phyloP scores from a whole-genome alignment of 2,113 vertebrate genomes.

The Eudyptes chrysolophus region DNA sequence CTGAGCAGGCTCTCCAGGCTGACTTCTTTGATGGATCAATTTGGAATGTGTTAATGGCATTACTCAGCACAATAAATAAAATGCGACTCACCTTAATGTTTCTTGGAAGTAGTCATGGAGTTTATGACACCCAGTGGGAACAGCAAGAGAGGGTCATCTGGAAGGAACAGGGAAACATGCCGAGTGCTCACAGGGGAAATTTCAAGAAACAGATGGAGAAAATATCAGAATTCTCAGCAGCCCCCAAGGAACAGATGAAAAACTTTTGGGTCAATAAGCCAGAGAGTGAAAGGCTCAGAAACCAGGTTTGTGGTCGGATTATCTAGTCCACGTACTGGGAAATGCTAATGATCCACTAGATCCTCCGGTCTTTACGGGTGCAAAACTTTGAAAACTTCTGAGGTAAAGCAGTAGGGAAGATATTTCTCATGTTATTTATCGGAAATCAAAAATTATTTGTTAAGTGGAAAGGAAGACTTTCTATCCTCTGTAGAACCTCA shows the following conservation, averaged over 20 bases:
- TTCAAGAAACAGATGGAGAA: slow-evolving; percentile 67
- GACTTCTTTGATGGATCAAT: slow-evolving; percentile 53
- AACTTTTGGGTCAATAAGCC: slow-evolving; percentile 59
- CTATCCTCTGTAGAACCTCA: background rate
- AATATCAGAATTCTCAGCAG: slow-evolving; percentile 55
- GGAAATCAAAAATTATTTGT: background rate
- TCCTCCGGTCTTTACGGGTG: background rate
- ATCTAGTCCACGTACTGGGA: background rate
- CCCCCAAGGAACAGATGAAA: slow-evolving; percentile 46
- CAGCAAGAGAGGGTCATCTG: slow-evolving; percentile 63
- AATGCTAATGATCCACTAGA: background rate
- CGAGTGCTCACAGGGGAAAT: slow-evolving; percentile 60
- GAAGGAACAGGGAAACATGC: slow-evolving; percentile 59
- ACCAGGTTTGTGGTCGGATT: background rate
- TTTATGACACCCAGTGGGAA: slow-evolving; percentile 66
- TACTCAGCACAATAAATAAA: slow-evolving; percentile 66
- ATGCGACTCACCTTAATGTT: slow-evolving; percentile 48
- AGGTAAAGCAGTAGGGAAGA: background rate
- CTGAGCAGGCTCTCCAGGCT: slow-evolving; percentile 16
- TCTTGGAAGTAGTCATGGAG: slow-evolving; percentile 65
- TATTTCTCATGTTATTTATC: background rate
- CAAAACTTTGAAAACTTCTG: background rate
- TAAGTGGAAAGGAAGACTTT: background rate
- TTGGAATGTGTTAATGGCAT: slow-evolving; percentile 58
- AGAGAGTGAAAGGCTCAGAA: slow-evolving; percentile 50